A percentile compares a stretch with the other conserved stretches of the same genome.
These are phyloP conservation scores for Naja naja DNA, from an alignment of 2,113 vertebrate genomes.

Conservation along the genomic window DNA sequence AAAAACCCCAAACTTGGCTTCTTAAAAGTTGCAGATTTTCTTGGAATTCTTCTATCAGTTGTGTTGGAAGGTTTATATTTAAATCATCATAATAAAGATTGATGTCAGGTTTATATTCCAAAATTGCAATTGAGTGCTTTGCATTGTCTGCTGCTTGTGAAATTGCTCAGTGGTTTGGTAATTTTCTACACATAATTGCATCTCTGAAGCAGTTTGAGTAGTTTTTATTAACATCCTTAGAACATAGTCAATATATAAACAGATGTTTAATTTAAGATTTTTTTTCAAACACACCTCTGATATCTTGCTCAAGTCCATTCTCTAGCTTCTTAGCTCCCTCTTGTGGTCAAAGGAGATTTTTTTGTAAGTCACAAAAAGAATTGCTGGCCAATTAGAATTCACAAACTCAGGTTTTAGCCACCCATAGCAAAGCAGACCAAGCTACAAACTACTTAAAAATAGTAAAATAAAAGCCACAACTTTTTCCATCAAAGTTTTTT, in stretches of 20 bases:
- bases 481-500: not conserved
- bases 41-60: not conserved
- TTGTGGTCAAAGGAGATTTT: not conserved
- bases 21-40: not conserved
- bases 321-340: not conserved
- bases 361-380: not conserved
- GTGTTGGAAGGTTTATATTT: not conserved
- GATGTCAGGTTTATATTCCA: not conserved
- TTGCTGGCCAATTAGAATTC: not conserved
- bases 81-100: not conserved
- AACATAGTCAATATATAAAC: not conserved
- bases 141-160: not conserved
- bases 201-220: not conserved
- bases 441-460: not conserved
- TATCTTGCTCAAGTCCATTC: not conserved
- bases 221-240: not conserved
- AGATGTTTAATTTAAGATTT: not conserved
- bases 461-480: not conserved
- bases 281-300: not conserved
- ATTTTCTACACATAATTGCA: not conserved
- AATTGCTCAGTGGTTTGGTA: not conserved
- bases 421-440: not conserved
- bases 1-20: too few species aligned
- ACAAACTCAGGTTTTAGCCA: not conserved
- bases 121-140: not conserved